Evolutionary conservation across 2,888 invertebrate genomes (phyloP).

Genomic region (Liodrosophila aerea): DNA sequence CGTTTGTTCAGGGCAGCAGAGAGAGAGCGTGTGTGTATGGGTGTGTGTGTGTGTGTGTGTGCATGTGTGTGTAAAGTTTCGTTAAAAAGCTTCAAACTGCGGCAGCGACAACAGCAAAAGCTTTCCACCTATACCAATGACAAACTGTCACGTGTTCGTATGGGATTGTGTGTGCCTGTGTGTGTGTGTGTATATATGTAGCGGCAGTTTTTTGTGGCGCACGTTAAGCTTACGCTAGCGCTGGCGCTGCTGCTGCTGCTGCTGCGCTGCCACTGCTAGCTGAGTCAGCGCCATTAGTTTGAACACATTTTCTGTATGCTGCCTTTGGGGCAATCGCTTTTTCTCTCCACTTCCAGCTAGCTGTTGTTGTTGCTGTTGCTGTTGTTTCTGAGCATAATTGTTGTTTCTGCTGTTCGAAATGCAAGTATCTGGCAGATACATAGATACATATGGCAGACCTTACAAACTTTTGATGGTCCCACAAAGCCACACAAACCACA

Average conservation of each 20-base stretch:
- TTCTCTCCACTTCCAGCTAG: constrained; percentile 14
- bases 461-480: constrained; percentile 26
- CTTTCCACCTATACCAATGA: constrained; percentile 16
- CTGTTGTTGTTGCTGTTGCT: constrained; percentile 14
- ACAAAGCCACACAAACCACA: constrained; percentile 51
- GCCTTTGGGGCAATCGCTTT: constrained; percentile 36
- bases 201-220: constrained; percentile 15
- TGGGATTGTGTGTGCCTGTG: constrained; percentile 4
- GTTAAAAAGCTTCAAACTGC: constrained; percentile 63
- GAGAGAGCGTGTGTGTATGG: not conserved
- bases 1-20: constrained; percentile 18
- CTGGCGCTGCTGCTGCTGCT: constrained; percentile 25
- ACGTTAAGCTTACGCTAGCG: constrained; percentile 53
- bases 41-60: constrained; percentile 5
- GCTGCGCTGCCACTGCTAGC: constrained; percentile 25
- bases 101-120: constrained; percentile 28
- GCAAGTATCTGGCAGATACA: constrained; percentile 28
- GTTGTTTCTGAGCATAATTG: no score
- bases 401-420: constrained; percentile 45
- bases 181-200: constrained; percentile 33
- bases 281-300: constrained; percentile 73
- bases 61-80: constrained; percentile 45
- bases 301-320: constrained; percentile 66
- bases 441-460: not conserved
- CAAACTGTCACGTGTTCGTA: constrained; percentile 59